A percentile compares a stretch with the other conserved stretches of the same genome.
Conservation (phyloP, 2,888 invertebrate genomes). For the Sarcophaga carnaria region DNA sequence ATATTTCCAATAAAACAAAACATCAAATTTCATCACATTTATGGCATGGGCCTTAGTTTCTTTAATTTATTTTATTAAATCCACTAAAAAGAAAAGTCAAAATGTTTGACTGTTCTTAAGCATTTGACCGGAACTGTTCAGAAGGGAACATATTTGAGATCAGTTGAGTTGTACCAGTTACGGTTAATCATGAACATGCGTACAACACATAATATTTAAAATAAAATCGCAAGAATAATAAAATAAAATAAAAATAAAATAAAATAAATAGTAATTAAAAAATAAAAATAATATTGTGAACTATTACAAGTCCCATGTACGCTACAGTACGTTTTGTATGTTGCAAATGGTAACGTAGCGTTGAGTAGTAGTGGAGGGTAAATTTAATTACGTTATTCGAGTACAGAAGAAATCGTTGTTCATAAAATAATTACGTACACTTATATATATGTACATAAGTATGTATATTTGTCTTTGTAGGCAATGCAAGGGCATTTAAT, state of each 20-base stretch:
- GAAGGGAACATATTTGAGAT: constrained; percentile 28
- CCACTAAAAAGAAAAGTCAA: neutral
- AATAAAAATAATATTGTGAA: neutral
- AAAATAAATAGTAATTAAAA: neutral
- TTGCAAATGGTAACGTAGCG: neutral
- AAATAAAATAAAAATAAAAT: constrained; percentile 14
- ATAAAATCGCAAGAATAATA: constrained; percentile 6
- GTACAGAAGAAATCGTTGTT: constrained; percentile 39
- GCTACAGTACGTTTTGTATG: neutral
- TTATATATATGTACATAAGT: neutral
- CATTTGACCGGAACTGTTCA: constrained; percentile 1
- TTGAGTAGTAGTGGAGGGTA: neutral
- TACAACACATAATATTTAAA: too few relatives aligned
- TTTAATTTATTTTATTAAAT: too few relatives aligned
- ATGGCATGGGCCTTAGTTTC: too few relatives aligned
- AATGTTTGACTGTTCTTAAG: constrained; percentile 3
- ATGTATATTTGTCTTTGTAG: too few relatives aligned
- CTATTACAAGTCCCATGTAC: neutral
- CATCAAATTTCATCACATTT: too few relatives aligned
- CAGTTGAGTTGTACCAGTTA: constrained; percentile 45
- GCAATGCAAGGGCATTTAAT: too few relatives aligned
- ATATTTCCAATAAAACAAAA: too few relatives aligned
- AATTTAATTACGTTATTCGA: constrained; percentile 52
- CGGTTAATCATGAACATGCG: constrained; percentile 34
- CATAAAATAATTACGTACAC: constrained; percentile 22